Conservation (phyloP, 2,113 vertebrate species). For the Labeo rohita region DNA sequence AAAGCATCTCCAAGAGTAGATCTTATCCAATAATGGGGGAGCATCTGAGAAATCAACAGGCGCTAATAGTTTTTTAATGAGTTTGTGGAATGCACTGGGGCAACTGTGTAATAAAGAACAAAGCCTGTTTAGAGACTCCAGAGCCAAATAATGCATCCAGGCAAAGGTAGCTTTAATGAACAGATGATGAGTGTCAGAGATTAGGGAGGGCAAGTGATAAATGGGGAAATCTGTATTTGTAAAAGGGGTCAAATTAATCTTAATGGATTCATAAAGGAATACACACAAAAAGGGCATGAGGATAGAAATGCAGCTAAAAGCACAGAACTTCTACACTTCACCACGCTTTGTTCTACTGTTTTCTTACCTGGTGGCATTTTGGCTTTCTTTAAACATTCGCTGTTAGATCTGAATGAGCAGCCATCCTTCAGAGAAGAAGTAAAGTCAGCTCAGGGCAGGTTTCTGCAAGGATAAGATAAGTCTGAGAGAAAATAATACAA, state of each 20-base stretch:
- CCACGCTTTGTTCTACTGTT: not conserved
- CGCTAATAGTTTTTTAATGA: constrained; percentile 80
- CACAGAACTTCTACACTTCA: not conserved
- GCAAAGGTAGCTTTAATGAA: constrained; percentile 76
- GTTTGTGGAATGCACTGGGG: constrained; percentile 75
- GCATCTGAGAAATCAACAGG: constrained; percentile 69
- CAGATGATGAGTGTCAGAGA: constrained; percentile 68
- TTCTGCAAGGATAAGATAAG: not conserved
- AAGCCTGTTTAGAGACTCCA: constrained; percentile 65
- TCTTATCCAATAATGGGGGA: constrained; percentile 41
- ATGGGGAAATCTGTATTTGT: constrained; percentile 62
- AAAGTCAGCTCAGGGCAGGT: constrained; percentile 11
- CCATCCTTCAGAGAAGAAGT: not conserved
- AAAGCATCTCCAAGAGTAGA: constrained; percentile 50
- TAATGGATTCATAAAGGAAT: constrained; percentile 69
- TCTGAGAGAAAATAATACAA: not conserved
- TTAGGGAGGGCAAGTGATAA: constrained; percentile 57
- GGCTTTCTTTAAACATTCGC: not conserved
- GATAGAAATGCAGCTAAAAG: constrained; percentile 31
- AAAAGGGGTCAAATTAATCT: constrained; percentile 74
- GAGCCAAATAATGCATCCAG: constrained; percentile 75
- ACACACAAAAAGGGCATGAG: constrained; percentile 62
- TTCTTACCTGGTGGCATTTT: not conserved
- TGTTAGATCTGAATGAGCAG: constrained; percentile 4
- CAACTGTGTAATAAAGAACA: constrained; percentile 73